Evolutionary conservation across 2,888 invertebrate species (phyloP).

Genomic region (Aricia artaxerxes): DNA sequence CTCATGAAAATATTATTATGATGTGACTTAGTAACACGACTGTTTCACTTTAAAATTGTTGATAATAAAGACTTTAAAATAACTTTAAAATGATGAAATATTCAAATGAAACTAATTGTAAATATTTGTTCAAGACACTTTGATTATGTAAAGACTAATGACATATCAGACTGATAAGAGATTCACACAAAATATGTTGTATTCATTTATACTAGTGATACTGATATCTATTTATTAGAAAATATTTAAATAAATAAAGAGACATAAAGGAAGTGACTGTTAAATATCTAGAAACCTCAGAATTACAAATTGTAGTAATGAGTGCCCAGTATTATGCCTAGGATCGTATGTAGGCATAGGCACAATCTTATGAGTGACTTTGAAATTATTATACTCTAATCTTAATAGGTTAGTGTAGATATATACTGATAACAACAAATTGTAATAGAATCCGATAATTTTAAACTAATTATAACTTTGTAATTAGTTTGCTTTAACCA

Average conservation of each 20-base stretch:
- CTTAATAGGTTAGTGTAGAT: not conserved
- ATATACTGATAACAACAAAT: not conserved
- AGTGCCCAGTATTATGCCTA: not conserved
- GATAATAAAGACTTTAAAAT: not conserved
- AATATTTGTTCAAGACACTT: constrained; percentile 7
- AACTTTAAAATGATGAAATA: not conserved
- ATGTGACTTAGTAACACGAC: not conserved
- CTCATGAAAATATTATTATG: not conserved
- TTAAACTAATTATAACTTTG: not conserved
- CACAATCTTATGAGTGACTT: not conserved
- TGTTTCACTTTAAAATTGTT: not conserved
- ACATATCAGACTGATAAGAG: not conserved
- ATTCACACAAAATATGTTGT: not conserved
- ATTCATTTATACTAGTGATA: constrained; percentile 1
- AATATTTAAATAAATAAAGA: not conserved
- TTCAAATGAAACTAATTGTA: not conserved
- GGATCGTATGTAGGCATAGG: not conserved
- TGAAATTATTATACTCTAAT: not conserved
- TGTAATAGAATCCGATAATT: not conserved
- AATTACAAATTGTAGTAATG: not conserved
- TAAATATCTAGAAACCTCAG: not conserved
- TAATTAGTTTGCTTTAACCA: not conserved
- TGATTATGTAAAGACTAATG: constrained; percentile 1
- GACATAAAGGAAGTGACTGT: not conserved
- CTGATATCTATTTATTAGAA: not conserved